Evolutionary conservation across 2,888 invertebrate species (phyloP), one percentile per base, ranked within the genome.

Genomic region (Brachycybe producta): DNA sequence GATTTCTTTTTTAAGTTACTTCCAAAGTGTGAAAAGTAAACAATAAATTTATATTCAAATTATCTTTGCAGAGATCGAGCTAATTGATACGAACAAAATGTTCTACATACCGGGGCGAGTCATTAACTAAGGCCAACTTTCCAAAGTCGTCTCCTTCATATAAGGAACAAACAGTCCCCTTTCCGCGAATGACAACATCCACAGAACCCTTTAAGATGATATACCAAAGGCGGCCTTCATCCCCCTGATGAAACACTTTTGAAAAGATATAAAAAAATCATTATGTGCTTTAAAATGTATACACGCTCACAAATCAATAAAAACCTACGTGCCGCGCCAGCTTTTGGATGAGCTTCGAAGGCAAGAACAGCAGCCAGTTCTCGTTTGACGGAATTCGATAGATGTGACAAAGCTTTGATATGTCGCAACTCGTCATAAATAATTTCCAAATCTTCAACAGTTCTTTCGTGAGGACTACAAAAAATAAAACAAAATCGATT

Each of bases 71-170:
- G n/a, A n/a, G n/a, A n/a, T n/a, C n/a, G n/a, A n/a, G n/a, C n/a
- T n/a, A n/a, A n/a, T n/a, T n/a, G n/a, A n/a, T n/a, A n/a, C n/a
- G n/a, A n/a, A n/a, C n/a, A n/a, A n/a, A n/a, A n/a, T n/a, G n/a
- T n/a, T n/a, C n/a, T n/a, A n/a, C n/a, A n/a, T 82, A 84, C 78
- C n/a, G n/a, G 36, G 85, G 84, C 47, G 83, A 80, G 70, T 85
- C 84, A 67, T 85, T 86, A 59, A 86, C 82, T 57, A 86, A 73
- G 39, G 84, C 84, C 59, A 86, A 71, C 70, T 86, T 86, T 46
- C 86, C 86, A 67, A 86, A 86, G 69, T 86, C 86, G 68, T 86
- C 86, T 52, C 84, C 84, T 67, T 84, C 84, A 63, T 81, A 79
- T 34, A 86, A 70, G 38, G 80, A 80, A 58, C 82, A 83, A 30